phyloP scores from a whole-genome alignment of 2,888 invertebrate species.

The Acronicta leporina region DNA sequence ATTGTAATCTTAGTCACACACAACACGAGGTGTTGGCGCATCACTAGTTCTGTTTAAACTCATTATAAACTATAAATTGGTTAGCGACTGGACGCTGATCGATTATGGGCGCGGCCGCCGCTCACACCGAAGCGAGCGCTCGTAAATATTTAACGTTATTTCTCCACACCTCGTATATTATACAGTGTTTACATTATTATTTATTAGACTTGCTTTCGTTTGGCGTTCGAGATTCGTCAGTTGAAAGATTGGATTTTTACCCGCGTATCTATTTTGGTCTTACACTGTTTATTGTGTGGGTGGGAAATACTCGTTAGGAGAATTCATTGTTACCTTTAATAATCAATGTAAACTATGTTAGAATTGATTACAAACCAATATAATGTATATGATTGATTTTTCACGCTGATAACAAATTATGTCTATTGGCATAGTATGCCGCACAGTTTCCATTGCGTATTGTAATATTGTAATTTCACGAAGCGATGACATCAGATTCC shows the following conservation, averaged over 20 bases:
- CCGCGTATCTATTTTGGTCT: constrained; percentile 31
- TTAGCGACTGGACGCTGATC: constrained; percentile 57
- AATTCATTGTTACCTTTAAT: no score
- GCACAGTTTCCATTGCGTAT: background rate
- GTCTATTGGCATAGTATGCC: no score
- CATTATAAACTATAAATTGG: constrained; percentile 61
- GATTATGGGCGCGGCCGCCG: constrained; percentile 40
- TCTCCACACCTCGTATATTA: constrained; percentile 44
- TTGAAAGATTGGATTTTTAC: constrained; percentile 40
- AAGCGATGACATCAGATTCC: background rate
- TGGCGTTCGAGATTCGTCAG: constrained; percentile 32
- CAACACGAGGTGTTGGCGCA: constrained; percentile 13
- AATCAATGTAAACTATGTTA: background rate
- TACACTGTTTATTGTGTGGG: constrained; percentile 28
- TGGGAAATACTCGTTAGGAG: constrained; percentile 16
- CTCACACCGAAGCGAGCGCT: constrained; percentile 44
- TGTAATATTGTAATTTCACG: background rate
- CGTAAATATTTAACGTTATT: constrained; percentile 44
- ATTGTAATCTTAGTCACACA: constrained; percentile 17
- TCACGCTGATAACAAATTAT: no score
- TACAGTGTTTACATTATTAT: constrained; percentile 50
- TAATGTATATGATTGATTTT: no score
- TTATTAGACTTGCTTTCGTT: constrained; percentile 40
- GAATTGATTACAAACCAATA: no score
- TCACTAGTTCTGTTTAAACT: constrained; percentile 54